Percentiles rank a stretch among this genome's conserved stretches.
Conservation (phyloP, 2,888 invertebrate species). For the Caenorhabditis sp. region DNA sequence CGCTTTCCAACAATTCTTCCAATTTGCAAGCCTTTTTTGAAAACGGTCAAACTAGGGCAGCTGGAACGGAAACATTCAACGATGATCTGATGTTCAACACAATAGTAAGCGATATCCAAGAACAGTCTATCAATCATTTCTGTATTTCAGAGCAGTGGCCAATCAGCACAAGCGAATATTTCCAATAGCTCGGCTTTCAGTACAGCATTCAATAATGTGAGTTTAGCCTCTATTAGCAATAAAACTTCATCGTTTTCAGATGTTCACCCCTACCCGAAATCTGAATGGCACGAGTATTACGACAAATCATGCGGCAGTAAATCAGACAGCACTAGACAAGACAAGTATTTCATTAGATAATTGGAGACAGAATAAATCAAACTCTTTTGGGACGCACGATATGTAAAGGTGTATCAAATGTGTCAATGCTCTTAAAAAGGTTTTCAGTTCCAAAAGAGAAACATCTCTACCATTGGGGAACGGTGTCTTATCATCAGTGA, state of each 20-base stretch:
- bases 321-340: slow-evolving; percentile 36
- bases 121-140: not conserved
- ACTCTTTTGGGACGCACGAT: slow-evolving; percentile 16
- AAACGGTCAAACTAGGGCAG: not conserved
- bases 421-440: not conserved
- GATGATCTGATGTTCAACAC: slow-evolving; percentile 46
- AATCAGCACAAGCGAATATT: slow-evolving; percentile 1
- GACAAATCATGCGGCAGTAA: slow-evolving; percentile 1
- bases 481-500: not conserved
- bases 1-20: slow-evolving; percentile 18
- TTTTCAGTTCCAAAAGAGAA: slow-evolving; percentile 18
- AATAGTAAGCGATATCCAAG: no score
- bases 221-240: not conserved
- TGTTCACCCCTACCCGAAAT: slow-evolving; percentile 38
- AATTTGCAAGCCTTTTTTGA: slow-evolving; percentile 46
- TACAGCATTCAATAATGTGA: slow-evolving; percentile 55
- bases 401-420: slow-evolving; percentile 5
- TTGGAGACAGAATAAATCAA: slow-evolving; percentile 22
- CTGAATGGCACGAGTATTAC: slow-evolving; percentile 8
- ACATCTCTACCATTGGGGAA: slow-evolving; percentile 17
- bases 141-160: slow-evolving; percentile 35
- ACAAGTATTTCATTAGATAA: slow-evolving; percentile 53
- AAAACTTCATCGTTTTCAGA: slow-evolving; percentile 28
- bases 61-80: slow-evolving; percentile 9
- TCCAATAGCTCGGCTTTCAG: slow-evolving; percentile 48